A percentile compares a stretch with the other conserved stretches of the same genome.
These are phyloP conservation scores for Herpetotheres cachinnans DNA, from an alignment of 2,113 vertebrate species.

Conservation along the genomic window DNA sequence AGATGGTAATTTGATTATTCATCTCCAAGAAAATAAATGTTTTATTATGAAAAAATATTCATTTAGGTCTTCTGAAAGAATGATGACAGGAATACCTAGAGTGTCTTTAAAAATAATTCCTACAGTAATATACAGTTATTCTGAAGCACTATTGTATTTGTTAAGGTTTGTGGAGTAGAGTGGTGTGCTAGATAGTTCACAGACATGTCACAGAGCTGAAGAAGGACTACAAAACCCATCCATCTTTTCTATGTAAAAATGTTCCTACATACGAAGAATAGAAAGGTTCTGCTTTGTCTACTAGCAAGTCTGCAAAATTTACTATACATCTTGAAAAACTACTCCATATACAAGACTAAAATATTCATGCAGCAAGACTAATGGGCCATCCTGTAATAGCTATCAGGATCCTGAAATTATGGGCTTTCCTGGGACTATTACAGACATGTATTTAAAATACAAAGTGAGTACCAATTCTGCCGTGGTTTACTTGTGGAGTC, in stretches of 20 bases:
- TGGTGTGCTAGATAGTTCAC: background rate
- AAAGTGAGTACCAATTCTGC: background rate
- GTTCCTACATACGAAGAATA: background rate
- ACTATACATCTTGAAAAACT: background rate
- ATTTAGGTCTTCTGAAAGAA: slow-evolving; percentile 2
- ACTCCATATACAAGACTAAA: background rate
- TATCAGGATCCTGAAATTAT: background rate
- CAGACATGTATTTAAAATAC: background rate
- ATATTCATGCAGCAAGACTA: background rate
- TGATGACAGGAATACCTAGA: background rate
- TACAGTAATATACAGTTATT: background rate
- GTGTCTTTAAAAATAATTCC: background rate
- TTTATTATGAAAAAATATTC: slow-evolving; percentile 6
- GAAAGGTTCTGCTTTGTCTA: background rate
- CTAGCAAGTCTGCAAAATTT: background rate
- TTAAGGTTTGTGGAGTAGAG: background rate
- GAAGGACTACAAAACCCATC: background rate
- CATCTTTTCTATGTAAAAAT: background rate
- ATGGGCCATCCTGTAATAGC: background rate
- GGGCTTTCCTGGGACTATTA: background rate
- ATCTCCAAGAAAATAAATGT: slow-evolving; percentile 37
- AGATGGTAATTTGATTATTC: slow-evolving; percentile 58
- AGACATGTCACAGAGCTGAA: background rate
- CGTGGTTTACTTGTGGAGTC: background rate
- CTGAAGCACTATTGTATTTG: background rate